A percentile compares a stretch with the other conserved stretches of the same genome.
Evolutionary conservation across 2,888 invertebrate genomes (phyloP).

Genomic region (Poecilobothrus nobilitatus): DNA sequence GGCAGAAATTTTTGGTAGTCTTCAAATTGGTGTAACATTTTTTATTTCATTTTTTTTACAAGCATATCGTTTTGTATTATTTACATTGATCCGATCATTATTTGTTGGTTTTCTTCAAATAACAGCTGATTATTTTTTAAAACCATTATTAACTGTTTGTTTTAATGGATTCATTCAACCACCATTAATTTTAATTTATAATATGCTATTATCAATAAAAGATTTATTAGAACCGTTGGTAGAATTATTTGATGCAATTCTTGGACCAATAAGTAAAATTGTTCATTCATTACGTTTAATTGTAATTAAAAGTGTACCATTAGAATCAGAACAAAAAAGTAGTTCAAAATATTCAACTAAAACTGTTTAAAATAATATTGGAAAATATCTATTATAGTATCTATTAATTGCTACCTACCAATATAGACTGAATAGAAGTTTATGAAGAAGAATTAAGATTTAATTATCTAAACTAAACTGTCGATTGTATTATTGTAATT

Average conservation of each 20-base stretch:
- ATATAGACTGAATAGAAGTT: no score
- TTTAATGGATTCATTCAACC: conserved; percentile 63
- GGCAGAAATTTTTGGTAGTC: conserved; percentile 57
- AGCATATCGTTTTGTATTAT: conserved; percentile 50
- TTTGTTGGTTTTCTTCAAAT: conserved; percentile 54
- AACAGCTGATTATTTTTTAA: conserved; percentile 57
- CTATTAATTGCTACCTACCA: no score
- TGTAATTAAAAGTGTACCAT: conserved; percentile 25
- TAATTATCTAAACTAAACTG: no score
- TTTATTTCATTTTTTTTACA: conserved; percentile 54
- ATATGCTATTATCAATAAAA: conserved; percentile 50
- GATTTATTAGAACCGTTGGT: conserved; percentile 56
- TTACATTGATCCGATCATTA: conserved; percentile 51
- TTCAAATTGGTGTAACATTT: conserved; percentile 54
- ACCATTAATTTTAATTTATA: conserved; percentile 54
- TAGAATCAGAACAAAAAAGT: no score
- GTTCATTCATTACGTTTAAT: conserved; percentile 32
- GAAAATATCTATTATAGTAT: no score
- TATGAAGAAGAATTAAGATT: no score
- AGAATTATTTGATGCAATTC: conserved; percentile 46
- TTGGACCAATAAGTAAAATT: conserved; percentile 36
- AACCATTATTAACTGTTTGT: conserved; percentile 54
- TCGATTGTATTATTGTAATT: no score
- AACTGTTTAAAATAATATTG: no score
- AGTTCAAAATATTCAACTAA: no score